These are phyloP conservation scores for Parambassis ranga DNA, from an alignment of 2,797 vertebrate genomes.

Conservation along the genomic window DNA sequence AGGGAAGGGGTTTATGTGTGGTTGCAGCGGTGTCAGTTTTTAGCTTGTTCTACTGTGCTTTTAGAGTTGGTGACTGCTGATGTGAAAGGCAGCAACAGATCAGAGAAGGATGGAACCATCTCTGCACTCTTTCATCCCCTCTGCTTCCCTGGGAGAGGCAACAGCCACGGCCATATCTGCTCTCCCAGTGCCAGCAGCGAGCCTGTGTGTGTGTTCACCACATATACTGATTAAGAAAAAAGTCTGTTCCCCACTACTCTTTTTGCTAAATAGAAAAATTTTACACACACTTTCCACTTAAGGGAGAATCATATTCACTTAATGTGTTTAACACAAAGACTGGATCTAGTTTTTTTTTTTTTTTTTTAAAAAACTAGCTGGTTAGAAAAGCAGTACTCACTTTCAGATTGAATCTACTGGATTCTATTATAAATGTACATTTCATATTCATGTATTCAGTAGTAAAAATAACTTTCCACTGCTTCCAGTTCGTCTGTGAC, in stretches of 20 bases:
- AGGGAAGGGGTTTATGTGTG: conserved; percentile 11
- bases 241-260: conserved; percentile 39
- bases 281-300: conserved; percentile 21
- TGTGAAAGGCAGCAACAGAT: conserved; percentile 64
- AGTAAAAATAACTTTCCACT: conserved; percentile 12
- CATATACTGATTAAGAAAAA: conserved; percentile 50
- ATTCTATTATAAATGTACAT: not conserved
- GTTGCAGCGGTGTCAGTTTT: conserved; percentile 19
- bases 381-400: conserved; percentile 12
- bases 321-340: conserved; percentile 3
- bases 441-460: conserved; percentile 30
- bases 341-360: not conserved
- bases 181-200: conserved; percentile 12
- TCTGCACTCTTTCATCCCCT: conserved; percentile 57
- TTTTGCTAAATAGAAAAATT: conserved; percentile 34
- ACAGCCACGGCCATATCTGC: conserved; percentile 52
- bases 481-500: not conserved
- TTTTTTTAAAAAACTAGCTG: conserved; percentile 1
- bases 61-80: conserved; percentile 51
- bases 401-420: not conserved
- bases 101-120: conserved; percentile 54
- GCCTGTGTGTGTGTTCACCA: conserved; percentile 16
- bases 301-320: conserved; percentile 38
- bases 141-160: conserved; percentile 42
- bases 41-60: conserved; percentile 27